These are phyloP conservation scores for Dasyprocta punctata DNA, from an alignment of 2,113 vertebrate genomes.

Conservation along the genomic window DNA sequence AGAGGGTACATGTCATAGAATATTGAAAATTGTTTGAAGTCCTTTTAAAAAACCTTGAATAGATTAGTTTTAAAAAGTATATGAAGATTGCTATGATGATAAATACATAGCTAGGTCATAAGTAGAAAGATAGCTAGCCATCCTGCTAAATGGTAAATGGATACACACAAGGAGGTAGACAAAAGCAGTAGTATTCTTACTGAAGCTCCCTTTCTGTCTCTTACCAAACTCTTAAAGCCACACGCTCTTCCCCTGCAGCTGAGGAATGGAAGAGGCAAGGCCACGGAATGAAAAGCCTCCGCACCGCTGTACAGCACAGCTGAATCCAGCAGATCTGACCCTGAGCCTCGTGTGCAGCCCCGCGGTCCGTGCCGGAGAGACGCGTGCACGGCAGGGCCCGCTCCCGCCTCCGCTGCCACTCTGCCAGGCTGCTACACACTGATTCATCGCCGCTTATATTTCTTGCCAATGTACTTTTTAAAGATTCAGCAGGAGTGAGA, in stretches of 20 bases:
- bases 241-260: not conserved
- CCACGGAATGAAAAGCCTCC: not conserved
- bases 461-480: not conserved
- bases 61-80: not conserved
- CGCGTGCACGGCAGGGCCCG: not conserved
- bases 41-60: not conserved
- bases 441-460: not conserved
- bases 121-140: not conserved
- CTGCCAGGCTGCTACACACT: not conserved
- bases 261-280: not conserved
- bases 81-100: not conserved
- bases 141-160: no score
- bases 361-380: not conserved
- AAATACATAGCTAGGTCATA: not conserved
- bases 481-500: not conserved
- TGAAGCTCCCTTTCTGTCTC: not conserved
- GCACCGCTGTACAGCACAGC: not conserved
- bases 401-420: not conserved
- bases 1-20: not conserved
- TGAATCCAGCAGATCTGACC: not conserved
- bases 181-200: not conserved
- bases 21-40: not conserved
- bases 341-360: not conserved
- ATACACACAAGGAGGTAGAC: not conserved
- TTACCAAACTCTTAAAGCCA: not conserved